Evolutionary conservation across 2,888 invertebrate genomes (phyloP).

Genomic region (Plusia festucae): DNA sequence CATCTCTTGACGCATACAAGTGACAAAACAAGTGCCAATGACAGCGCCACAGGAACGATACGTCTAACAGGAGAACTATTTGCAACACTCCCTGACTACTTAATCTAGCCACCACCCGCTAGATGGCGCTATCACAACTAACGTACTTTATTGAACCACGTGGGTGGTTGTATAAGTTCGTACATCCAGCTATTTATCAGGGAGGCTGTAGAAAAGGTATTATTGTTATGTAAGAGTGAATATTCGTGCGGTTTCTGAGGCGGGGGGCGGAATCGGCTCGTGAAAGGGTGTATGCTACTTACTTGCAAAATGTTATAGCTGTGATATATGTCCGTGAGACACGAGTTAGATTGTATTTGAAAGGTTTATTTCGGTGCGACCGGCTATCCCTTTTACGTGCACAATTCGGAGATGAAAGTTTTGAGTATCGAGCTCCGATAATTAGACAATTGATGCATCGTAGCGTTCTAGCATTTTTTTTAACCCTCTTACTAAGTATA

Average conservation of each 20-base stretch:
- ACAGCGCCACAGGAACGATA: slow-evolving; percentile 40
- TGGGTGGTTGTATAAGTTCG: slow-evolving; percentile 67
- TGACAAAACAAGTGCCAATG: slow-evolving; percentile 17
- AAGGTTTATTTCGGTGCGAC: slow-evolving; percentile 74
- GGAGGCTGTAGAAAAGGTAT: slow-evolving; percentile 74
- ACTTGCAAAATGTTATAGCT: slow-evolving; percentile 78
- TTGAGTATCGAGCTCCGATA: slow-evolving; percentile 34
- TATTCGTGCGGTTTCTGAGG: slow-evolving; percentile 85
- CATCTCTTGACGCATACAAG: slow-evolving; percentile 66
- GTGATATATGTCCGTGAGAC: slow-evolving; percentile 80
- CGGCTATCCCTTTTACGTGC: slow-evolving; percentile 52
- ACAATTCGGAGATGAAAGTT: slow-evolving; percentile 29
- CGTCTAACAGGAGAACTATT: slow-evolving; percentile 49
- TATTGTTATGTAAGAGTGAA: slow-evolving; percentile 87
- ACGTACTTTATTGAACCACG: slow-evolving; percentile 85
- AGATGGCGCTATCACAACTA: slow-evolving; percentile 78
- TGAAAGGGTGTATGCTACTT: slow-evolving; percentile 80
- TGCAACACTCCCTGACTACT: slow-evolving; percentile 34
- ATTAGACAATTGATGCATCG: slow-evolving; percentile 16
- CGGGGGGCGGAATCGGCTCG: slow-evolving; percentile 74
- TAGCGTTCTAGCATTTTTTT: no score
- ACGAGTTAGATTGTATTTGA: slow-evolving; percentile 78
- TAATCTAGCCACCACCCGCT: slow-evolving; percentile 73
- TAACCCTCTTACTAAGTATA: neutral
- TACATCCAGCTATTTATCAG: slow-evolving; percentile 63